These are phyloP conservation scores for Psittacara wagleri DNA, from an alignment of 2,113 vertebrate genomes.

Conservation along the genomic window DNA sequence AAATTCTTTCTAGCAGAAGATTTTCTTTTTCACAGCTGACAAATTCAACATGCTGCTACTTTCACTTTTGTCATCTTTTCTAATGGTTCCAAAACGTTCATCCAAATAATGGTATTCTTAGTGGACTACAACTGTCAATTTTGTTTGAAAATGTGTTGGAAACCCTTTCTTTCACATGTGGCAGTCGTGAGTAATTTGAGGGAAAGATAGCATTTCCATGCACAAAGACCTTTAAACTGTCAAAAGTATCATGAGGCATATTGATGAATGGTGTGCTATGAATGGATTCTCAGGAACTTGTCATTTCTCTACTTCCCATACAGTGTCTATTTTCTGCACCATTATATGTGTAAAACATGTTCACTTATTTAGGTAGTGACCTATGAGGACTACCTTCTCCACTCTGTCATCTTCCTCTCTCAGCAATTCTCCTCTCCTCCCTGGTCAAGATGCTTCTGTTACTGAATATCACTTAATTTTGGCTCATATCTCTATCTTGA, in stretches of 20 bases:
- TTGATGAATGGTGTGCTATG: neutral
- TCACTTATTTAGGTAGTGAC: neutral
- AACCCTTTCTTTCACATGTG: neutral
- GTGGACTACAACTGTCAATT: neutral
- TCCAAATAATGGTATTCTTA: neutral
- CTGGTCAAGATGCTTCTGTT: slow-evolving; percentile 32
- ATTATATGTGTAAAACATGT: neutral
- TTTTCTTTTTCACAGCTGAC: neutral
- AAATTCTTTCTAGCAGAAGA: neutral
- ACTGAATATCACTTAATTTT: slow-evolving; percentile 46
- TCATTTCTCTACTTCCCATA: neutral
- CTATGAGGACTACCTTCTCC: neutral
- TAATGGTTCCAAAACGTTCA: slow-evolving; percentile 12
- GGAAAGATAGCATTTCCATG: neutral
- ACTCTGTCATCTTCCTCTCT: slow-evolving; percentile 3
- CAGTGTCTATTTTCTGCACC: neutral
- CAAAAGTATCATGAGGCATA: neutral
- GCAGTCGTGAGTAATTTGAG: neutral
- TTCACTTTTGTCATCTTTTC: slow-evolving; percentile 28
- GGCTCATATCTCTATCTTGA: slow-evolving; percentile 7
- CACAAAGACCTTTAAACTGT: neutral
- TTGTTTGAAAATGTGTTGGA: neutral
- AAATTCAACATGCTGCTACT: neutral
- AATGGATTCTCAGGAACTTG: neutral
- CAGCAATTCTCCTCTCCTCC: slow-evolving; percentile 8